These are phyloP conservation scores for Minunthozetes semirufus DNA, from an alignment of 2,888 invertebrate genomes.

Conservation along the genomic window DNA sequence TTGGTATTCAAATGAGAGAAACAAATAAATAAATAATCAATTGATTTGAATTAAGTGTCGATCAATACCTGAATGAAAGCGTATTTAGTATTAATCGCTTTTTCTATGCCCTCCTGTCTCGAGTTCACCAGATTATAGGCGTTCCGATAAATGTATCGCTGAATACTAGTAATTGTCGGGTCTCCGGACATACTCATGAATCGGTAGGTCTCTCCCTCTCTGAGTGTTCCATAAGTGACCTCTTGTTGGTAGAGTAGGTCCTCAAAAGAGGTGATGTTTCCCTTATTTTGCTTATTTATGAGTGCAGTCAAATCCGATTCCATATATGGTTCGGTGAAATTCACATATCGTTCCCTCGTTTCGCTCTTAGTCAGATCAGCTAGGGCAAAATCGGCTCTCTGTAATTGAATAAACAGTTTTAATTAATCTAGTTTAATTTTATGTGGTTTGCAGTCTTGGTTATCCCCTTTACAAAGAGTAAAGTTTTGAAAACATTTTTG, in stretches of 20 bases:
- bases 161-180: background rate
- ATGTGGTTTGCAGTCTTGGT: too few relatives aligned
- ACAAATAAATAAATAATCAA: too few relatives aligned
- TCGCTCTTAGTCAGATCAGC: constrained; percentile 96
- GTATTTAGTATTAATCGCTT: constrained; percentile 12
- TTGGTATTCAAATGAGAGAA: too few relatives aligned
- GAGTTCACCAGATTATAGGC: constrained; percentile 15
- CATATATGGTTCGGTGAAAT: constrained; percentile 99
- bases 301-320: constrained; percentile 63
- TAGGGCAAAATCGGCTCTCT: constrained; percentile 91
- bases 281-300: constrained; percentile 47
- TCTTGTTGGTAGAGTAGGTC: background rate
- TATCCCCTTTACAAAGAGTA: too few relatives aligned
- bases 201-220: constrained; percentile 14
- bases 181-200: constrained; percentile 7
- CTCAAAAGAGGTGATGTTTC: constrained; percentile 17
- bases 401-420: too few relatives aligned
- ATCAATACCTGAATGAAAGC: constrained; percentile 35
- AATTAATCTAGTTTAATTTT: too few relatives aligned
- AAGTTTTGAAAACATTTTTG: too few relatives aligned
- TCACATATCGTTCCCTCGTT: constrained; percentile 78
- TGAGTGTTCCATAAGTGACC: constrained; percentile 8
- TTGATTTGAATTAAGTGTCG: too few relatives aligned
- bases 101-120: constrained; percentile 22
- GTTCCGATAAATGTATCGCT: constrained; percentile 7